A percentile compares a stretch with the other conserved stretches of the same genome.
phyloP scores from a whole-genome alignment of 2,797 vertebrate genomes.

The Pseudotriccus pelzelni region DNA sequence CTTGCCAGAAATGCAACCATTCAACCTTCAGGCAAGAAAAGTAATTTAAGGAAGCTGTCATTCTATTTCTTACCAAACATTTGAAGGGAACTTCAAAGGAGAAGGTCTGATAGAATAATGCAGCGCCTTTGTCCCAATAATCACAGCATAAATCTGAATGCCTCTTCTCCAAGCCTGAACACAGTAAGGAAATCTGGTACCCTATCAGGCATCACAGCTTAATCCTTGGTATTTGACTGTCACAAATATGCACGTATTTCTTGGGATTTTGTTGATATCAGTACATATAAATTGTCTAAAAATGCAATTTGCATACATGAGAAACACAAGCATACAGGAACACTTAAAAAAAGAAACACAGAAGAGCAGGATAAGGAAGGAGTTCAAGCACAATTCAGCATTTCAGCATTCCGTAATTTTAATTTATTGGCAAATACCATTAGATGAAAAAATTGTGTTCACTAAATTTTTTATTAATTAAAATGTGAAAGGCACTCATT shows the following conservation, averaged over 20 bases:
- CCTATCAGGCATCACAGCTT: not conserved
- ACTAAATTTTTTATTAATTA: not conserved
- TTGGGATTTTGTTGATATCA: not conserved
- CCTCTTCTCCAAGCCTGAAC: not conserved
- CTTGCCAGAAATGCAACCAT: not conserved
- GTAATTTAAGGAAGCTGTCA: not conserved
- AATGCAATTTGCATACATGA: not conserved
- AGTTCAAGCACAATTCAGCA: not conserved
- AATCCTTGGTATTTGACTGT: not conserved
- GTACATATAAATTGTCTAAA: not conserved
- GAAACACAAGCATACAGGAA: not conserved
- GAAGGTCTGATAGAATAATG: not conserved
- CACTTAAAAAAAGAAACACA: not conserved
- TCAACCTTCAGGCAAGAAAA: not conserved
- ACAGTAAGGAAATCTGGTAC: not conserved
- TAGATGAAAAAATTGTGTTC: not conserved
- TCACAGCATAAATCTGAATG: not conserved
- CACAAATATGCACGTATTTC: not conserved
- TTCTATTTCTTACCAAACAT: not conserved
- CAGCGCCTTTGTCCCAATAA: not conserved
- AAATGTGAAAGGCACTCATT: not conserved
- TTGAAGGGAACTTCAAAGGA: not conserved
- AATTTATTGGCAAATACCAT: not conserved
- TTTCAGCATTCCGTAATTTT: not conserved
- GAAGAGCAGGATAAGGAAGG: not conserved